Evolutionary conservation across 2,797 vertebrate species (phyloP).

Genomic region (Chaetophractus vellerosus): DNA sequence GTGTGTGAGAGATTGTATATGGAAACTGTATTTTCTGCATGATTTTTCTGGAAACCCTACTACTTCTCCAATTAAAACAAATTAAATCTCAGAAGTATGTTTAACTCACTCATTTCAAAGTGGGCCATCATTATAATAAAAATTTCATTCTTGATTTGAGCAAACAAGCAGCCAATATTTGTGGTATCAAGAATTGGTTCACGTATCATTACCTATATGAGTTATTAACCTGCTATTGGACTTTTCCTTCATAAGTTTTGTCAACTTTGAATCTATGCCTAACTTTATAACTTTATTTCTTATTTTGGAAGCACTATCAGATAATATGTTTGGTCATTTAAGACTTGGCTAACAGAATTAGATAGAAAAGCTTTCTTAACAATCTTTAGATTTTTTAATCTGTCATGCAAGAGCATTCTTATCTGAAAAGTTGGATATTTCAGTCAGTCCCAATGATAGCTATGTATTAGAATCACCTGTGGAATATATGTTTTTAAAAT

Average conservation of each 20-base stretch:
- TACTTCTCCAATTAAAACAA: no score
- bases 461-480: not conserved
- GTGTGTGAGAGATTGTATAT: no score
- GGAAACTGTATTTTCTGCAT: no score
- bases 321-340: not conserved
- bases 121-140: not conserved
- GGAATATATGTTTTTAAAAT: not conserved
- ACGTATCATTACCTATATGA: not conserved
- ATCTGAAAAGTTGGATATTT: slow-evolving; percentile 18
- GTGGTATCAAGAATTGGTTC: not conserved
- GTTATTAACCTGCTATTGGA: not conserved
- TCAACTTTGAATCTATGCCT: not conserved
- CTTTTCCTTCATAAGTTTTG: not conserved
- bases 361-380: not conserved
- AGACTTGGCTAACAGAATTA: not conserved
- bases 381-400: slow-evolving; percentile 30
- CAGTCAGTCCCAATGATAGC: not conserved
- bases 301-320: not conserved
- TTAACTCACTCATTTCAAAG: slow-evolving; percentile 8
- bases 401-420: not conserved
- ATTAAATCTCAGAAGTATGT: not conserved
- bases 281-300: not conserved
- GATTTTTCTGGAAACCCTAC: no score
- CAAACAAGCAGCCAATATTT: not conserved
- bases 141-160: not conserved